Base-by-base conservation (phyloP, 2,888 invertebrate species). In the Pseudanteris insignis region DNA sequence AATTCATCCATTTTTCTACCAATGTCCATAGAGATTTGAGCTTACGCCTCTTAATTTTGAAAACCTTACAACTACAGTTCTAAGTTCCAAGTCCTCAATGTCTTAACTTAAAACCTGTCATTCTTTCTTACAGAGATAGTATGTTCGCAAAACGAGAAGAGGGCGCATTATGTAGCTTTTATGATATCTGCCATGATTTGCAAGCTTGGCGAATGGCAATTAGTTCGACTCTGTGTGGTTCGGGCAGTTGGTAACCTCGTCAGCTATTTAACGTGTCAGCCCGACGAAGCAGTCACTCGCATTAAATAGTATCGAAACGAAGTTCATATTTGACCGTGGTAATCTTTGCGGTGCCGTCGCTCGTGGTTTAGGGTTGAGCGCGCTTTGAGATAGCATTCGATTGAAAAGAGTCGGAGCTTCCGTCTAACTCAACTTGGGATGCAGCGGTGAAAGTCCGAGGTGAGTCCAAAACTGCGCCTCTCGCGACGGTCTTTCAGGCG, bases 381-480 rank as follows among this genome's bases (percentile, higher is more conserved):
- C 18, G 34, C n/a, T 21, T 5, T 2, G 11, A 3, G 11, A 43
- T 2, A 4, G 60, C 58, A 48, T 58, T 67, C 62, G 40, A 34
- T 44, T 51, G 40, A 67, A 44, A 11, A 37, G 21, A 33, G 28
- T 38, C 54, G 43, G 54, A 36, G 57, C 64, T 50, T 40, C 51
- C 51, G 51, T 51, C 57, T 59, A 65, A 65, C 66, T 46, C 62
- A 60, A 43, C 65, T 69, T 75, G 75, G 73, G 72, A 76, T 77
- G 76, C 69, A 67, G 73, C 71, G 74, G 70, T 77, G 72, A 77
- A 74, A 70, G 69, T 76, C 69, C 65, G 64, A 72, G 68, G 71
- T 71, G 11, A 57, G 57, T 43, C 36, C 8, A 13, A 15, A 15
- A 30, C 11, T 21, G 25, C 43, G 30, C 21, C 32, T 43, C 12